phyloP scores from a whole-genome alignment of 1,140 invertebrate genomes.

The Plectrocnemia conspersa region DNA sequence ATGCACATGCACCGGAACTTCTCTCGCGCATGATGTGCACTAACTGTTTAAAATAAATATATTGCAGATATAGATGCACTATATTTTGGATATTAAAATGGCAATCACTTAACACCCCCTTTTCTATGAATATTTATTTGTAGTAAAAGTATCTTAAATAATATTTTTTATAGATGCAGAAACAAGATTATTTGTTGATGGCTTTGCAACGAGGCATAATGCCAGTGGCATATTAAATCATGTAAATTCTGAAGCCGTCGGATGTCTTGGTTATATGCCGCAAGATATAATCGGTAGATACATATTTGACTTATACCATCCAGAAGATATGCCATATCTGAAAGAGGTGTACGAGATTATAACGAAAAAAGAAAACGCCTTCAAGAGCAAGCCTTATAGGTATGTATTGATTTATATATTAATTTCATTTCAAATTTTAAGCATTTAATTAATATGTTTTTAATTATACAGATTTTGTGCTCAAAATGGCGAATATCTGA shows the following conservation, averaged over 20 bases:
- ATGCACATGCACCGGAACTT: too few species aligned
- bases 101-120: too few species aligned
- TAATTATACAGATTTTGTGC: slow-evolving; percentile 60
- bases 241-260: slow-evolving; percentile 72
- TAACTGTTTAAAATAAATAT: too few species aligned
- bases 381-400: slow-evolving; percentile 69
- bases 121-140: too few species aligned
- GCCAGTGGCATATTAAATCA: slow-evolving; percentile 68
- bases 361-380: slow-evolving; percentile 55
- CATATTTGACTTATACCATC: slow-evolving; percentile 83
- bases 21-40: too few species aligned
- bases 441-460: slow-evolving; percentile 1
- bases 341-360: slow-evolving; percentile 81
- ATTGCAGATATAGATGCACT: too few species aligned
- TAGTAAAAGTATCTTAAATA: too few species aligned
- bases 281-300: slow-evolving; percentile 81
- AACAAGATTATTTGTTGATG: background rate
- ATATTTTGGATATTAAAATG: too few species aligned
- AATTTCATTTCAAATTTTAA: background rate
- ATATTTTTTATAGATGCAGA: slow-evolving; percentile 9
- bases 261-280: slow-evolving; percentile 80
- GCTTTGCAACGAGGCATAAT: slow-evolving; percentile 75
- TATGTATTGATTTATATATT: slow-evolving; percentile 21
- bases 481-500: slow-evolving; percentile 78
- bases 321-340: slow-evolving; percentile 73